Base-by-base conservation (phyloP, 2,888 invertebrate genomes). In the Artemia sp. region DNA sequence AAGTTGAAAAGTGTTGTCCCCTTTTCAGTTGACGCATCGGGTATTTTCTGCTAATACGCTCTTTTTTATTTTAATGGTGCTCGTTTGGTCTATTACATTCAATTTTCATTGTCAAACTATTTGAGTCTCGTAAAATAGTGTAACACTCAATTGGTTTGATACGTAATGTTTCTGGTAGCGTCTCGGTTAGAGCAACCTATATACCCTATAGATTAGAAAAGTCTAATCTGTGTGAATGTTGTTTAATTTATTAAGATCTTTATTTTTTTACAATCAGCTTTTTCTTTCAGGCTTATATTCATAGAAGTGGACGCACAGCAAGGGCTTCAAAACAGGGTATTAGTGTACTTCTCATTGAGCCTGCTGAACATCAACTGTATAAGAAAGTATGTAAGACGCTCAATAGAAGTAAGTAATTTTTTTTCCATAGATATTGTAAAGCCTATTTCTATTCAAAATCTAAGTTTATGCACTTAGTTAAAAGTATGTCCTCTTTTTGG, bases 251-350 rank as follows among this genome's bases (percentile, higher is more conserved):
- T 12, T 11, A 10, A 68, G n/a, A 11, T 14, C 11, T n/a, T 24
- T 10, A n/a, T 19, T 70, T n/a, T 69, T 64, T 71, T 73, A 66
- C 71, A 70, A 68, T 71, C 69, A 71, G 67, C 70, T 74, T 72
- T 76, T 77, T 51, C 69, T 68, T 68, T 10, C 74, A 88, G 87
- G 88, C 89, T 77, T 98, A 98, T 78, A 88, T 98, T 0, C 98
- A 98, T 77, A 84, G 98, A 72, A 94, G 95, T 76, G 98, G 98
- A 0, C 83, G 98, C 70, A 98, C 98, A 0, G 98, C 97, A 0
- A 82, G 98, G 69, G 95, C 93, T 0, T 83, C 84, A 70, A 85
- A 86, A 72, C 86, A 90, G 75, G 98, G 98, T 0, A 85, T 96
- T 11, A 92, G 96, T 5, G 85, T 98, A 4, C 82, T 97, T 72